Percentiles rank a stretch among this genome's conserved stretches.
Conservation (phyloP, 2,113 vertebrate genomes). For the Odontesthes bonariensis region DNA sequence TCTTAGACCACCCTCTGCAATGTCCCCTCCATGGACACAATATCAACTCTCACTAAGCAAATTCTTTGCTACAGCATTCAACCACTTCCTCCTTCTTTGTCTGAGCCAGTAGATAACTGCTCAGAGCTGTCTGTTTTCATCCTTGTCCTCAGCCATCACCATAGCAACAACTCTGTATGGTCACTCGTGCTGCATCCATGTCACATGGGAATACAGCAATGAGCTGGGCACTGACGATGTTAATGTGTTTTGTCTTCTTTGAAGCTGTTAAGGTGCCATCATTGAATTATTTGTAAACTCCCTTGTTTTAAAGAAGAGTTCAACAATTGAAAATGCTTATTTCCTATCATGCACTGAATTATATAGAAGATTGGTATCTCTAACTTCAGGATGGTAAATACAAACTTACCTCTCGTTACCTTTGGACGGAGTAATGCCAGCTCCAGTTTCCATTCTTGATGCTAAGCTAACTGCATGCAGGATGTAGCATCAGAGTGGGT, state of each 20-base stretch:
- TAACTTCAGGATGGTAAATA: background rate
- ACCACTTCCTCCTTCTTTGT: slow-evolving; percentile 71
- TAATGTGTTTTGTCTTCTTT: too few relatives aligned
- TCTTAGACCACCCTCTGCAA: slow-evolving; percentile 4
- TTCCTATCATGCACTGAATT: background rate
- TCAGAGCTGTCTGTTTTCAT: slow-evolving; percentile 36
- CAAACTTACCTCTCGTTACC: background rate
- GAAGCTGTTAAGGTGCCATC: too few relatives aligned
- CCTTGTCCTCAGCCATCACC: slow-evolving; percentile 46
- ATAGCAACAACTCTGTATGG: slow-evolving; percentile 35
- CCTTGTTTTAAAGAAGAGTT: background rate
- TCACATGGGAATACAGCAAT: slow-evolving; percentile 26
- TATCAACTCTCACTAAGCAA: slow-evolving; percentile 49
- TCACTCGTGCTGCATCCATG: slow-evolving; percentile 57
- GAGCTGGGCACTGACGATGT: too few relatives aligned
- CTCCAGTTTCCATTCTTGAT: background rate
- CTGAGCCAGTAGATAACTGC: slow-evolving; percentile 54
- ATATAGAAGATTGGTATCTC: background rate
- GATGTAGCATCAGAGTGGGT: background rate
- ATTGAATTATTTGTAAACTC: background rate
- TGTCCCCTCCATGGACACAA: slow-evolving; percentile 6
- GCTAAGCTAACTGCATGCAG: background rate
- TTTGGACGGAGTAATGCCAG: too few relatives aligned
- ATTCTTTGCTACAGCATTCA: slow-evolving; percentile 29
- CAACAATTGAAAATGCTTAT: background rate